Base-by-base conservation (phyloP, 2,797 vertebrate genomes). In the Cyprinella venusta region DNA sequence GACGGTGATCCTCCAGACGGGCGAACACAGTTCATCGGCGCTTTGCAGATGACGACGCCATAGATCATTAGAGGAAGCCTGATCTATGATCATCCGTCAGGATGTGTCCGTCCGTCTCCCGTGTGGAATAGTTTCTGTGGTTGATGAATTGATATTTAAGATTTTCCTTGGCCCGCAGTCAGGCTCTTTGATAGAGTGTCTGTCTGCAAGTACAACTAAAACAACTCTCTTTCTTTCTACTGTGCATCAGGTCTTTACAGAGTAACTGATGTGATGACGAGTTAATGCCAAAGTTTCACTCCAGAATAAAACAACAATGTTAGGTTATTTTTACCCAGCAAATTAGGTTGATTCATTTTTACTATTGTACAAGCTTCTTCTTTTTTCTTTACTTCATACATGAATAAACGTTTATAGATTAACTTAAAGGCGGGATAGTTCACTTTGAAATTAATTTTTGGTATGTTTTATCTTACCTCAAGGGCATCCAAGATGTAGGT, bases 1-100 rank as follows among this genome's bases (percentile, higher is more conserved):
- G 40, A 56, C 8, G n/a, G 6, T 16, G 76, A n/a, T 56, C 33
- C 26, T 48, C 30, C 42, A 79, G 82, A 79, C 54, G 40, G 56
- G 38, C n/a, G 72, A 52, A 61, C 64, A 48, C 16, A 84, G 64
- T 79, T 79, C 75, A 50, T 40, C 64, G 70, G 6, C 13, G 63
- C 63, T 80, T 36, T 40, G 71, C 63, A 85, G 83, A 80, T 76
- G 77, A 84, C 64, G 52, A n/a, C 38, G 24, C 26, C 26, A 30
- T 9, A 71, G 59, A 69, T 75, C 71, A 67, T 84, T 54, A 76
- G 19, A 69, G 64, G 33, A 80, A 80, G 24, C 30, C 68, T 74
- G 80, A 81, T 65, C 48, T 75, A 52, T 52, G 70, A 40, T 65
- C 61, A 65, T 82, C 70, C 45, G 76, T 82, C 80, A 75, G 40